Conservation (phyloP, 1,140 invertebrate genomes). For the Zaprionus ghesquierei region DNA sequence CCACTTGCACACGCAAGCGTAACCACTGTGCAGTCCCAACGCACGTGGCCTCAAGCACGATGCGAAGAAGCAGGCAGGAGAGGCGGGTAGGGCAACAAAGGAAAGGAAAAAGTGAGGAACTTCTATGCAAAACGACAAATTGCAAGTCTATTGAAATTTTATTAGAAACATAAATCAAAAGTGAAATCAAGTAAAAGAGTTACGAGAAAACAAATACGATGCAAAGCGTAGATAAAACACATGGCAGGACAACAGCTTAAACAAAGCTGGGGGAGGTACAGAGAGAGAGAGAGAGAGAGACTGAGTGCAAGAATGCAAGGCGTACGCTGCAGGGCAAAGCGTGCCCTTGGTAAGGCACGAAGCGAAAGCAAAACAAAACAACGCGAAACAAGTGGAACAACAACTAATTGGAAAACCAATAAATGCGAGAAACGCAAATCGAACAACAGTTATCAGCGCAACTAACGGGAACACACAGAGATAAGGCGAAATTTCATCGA, state of each 20-base stretch:
- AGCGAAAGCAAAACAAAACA: conserved; percentile 37
- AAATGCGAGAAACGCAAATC: conserved; percentile 46
- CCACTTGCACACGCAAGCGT: background rate
- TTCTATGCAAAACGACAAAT: conserved; percentile 65
- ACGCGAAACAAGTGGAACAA: conserved; percentile 20
- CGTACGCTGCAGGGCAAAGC: background rate
- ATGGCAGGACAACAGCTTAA: conserved; percentile 23
- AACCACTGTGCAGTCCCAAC: conserved; percentile 42
- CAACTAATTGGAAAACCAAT: conserved; percentile 77
- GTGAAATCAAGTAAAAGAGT: conserved; percentile 27
- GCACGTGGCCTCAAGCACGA: conserved; percentile 53
- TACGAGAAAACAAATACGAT: conserved; percentile 33
- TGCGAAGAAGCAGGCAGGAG: background rate
- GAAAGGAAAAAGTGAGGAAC: background rate
- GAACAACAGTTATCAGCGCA: conserved; percentile 53
- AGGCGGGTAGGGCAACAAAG: background rate
- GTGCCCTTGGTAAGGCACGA: conserved; percentile 24
- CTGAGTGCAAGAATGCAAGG: conserved; percentile 3
- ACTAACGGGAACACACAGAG: conserved; percentile 22
- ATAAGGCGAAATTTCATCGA: conserved; percentile 38
- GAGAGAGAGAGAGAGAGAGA: background rate
- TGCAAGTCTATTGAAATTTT: conserved; percentile 81
- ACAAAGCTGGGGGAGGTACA: background rate
- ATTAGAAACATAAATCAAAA: conserved; percentile 79
- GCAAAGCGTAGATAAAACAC: conserved; percentile 48